Percentiles rank a stretch among this genome's conserved stretches.
phyloP scores from a whole-genome alignment of 2,888 invertebrate species.

The Matsumyia berberina region DNA sequence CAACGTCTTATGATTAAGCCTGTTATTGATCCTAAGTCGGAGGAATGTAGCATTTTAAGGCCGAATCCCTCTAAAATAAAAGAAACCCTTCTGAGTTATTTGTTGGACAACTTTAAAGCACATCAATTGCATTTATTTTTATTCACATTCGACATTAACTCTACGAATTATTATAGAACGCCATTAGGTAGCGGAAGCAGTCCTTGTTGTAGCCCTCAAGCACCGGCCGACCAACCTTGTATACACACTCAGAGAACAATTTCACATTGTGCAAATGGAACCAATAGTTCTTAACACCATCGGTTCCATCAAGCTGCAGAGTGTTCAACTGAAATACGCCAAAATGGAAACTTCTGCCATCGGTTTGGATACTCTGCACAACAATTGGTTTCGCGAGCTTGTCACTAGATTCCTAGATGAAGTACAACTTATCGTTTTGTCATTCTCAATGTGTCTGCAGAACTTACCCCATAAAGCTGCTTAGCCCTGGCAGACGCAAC shows the following conservation, averaged over 20 bases:
- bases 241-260: conserved; percentile 88
- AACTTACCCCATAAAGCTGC: conserved; percentile 80
- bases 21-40: no score
- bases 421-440: not conserved
- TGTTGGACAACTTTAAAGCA: not conserved
- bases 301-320: conserved; percentile 87
- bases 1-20: no score
- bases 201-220: conserved; percentile 91
- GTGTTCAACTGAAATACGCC: conserved; percentile 94
- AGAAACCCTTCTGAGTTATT: no score
- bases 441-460: no score
- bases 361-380: conserved; percentile 92
- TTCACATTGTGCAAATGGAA: conserved; percentile 88
- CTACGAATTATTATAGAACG: conserved; percentile 89
- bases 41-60: no score
- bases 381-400: conserved; percentile 90
- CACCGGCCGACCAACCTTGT: conserved; percentile 87
- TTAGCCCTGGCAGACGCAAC: conserved; percentile 91
- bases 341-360: conserved; percentile 91
- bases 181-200: conserved; percentile 90
- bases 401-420: conserved; percentile 39
- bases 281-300: conserved; percentile 90
- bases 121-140: not conserved
- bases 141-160: conserved; percentile 1
- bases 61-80: no score